Conservation (phyloP, 2,113 vertebrate species). For the Ptilonorhynchus violaceus region DNA sequence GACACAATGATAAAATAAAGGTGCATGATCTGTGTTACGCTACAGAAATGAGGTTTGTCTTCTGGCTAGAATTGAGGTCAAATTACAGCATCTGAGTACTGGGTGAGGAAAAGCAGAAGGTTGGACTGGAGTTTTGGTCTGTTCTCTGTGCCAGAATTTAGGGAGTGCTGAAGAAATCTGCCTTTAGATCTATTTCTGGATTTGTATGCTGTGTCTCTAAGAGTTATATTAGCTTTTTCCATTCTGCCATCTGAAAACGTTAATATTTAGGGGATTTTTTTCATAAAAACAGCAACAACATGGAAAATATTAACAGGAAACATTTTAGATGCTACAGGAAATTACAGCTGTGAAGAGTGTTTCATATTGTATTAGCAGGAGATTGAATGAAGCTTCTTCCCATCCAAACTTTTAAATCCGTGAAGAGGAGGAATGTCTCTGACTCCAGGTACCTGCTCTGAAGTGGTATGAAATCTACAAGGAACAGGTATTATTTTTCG, state of each 20-base stretch:
- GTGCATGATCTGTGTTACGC: neutral
- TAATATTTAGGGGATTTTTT: conserved; percentile 33
- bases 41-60: neutral
- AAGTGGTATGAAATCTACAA: neutral
- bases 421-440: neutral
- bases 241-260: conserved; percentile 39
- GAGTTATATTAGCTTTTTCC: conserved; percentile 13
- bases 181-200: conserved; percentile 41
- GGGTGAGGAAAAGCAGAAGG: conserved; percentile 34
- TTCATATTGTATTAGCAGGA: conserved; percentile 30
- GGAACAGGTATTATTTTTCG: neutral
- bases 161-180: conserved; percentile 33
- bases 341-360: conserved; percentile 41
- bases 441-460: neutral
- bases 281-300: conserved; percentile 37
- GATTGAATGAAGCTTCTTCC: conserved; percentile 18
- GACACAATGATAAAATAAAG: neutral
- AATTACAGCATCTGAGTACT: neutral
- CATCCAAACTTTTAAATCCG: neutral
- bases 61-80: neutral
- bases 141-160: neutral
- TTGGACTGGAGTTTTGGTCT: conserved; percentile 1
- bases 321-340: conserved; percentile 59
- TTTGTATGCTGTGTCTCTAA: neutral
- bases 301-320: conserved; percentile 67